phyloP scores from a whole-genome alignment of 92 coral and sea anemone genomes.

The Anthopleura xanthogrammica region DNA sequence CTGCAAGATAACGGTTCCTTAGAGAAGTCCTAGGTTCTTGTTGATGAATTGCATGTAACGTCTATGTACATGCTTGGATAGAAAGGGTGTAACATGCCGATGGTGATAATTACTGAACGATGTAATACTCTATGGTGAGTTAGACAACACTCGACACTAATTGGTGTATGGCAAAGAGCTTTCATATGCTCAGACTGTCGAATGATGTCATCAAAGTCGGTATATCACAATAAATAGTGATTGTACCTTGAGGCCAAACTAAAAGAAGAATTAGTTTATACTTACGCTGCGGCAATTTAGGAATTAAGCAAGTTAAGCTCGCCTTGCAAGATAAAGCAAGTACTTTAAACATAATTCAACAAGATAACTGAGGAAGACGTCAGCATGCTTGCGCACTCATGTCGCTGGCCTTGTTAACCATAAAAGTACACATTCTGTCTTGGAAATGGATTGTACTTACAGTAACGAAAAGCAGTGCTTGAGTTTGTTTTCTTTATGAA shows the following conservation, averaged over 20 bases:
- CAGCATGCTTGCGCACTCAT: neutral
- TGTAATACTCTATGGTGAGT: neutral
- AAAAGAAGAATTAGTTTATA: too few species aligned
- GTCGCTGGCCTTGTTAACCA: neutral
- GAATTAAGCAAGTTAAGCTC: too few species aligned
- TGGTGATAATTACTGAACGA: neutral
- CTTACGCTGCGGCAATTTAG: too few species aligned
- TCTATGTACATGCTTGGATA: neutral
- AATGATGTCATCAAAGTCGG: neutral
- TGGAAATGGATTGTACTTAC: neutral
- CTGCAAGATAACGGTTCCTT: neutral
- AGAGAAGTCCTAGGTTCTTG: neutral
- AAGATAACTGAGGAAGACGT: neutral
- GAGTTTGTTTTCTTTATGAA: neutral
- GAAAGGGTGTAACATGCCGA: neutral
- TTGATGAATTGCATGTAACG: neutral
- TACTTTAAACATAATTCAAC: neutral
- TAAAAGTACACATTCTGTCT: neutral
- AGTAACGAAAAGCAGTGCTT: neutral
- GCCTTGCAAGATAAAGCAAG: too few species aligned
- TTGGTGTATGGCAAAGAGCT: constrained; percentile 3
- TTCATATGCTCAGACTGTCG: constrained; percentile 1
- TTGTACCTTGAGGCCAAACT: neutral
- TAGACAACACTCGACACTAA: constrained; percentile 20
- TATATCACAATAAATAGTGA: neutral